Conservation (phyloP, 2,113 vertebrate genomes). For the Dunckerocampus dactyliophorus region DNA sequence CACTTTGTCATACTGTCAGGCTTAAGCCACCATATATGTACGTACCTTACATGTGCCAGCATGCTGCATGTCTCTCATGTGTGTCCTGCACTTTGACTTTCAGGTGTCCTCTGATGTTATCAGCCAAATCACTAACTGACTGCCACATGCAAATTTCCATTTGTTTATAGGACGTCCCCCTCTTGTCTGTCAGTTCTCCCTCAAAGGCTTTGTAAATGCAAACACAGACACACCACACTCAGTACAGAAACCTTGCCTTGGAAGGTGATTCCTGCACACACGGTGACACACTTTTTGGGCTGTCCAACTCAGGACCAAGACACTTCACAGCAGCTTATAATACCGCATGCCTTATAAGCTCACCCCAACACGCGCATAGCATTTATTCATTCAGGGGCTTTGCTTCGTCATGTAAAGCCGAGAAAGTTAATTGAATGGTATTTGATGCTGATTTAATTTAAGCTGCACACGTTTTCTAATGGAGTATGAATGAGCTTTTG, state of each 20-base stretch:
- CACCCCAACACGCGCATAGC: no score
- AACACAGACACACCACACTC: neutral
- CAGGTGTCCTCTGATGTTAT: slow-evolving; percentile 19
- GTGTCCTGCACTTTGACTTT: slow-evolving; percentile 47
- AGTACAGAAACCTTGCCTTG: slow-evolving; percentile 8
- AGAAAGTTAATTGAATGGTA: slow-evolving; percentile 18
- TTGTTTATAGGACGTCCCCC: slow-evolving; percentile 16
- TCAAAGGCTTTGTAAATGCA: neutral
- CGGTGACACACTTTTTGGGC: neutral
- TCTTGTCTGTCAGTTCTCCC: neutral
- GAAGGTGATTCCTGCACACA: slow-evolving; percentile 14
- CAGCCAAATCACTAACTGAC: neutral
- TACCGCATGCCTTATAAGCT: no score
- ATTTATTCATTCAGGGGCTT: neutral
- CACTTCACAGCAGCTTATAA: slow-evolving; percentile 21
- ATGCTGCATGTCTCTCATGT: neutral
- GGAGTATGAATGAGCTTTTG: slow-evolving; percentile 38
- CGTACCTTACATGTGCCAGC: neutral
- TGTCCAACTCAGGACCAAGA: slow-evolving; percentile 23
- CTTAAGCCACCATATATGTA: no score
- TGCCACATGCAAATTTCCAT: neutral
- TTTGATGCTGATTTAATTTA: slow-evolving; percentile 69
- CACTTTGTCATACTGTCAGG: neutral
- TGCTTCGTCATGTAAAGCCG: neutral
- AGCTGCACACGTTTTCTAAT: slow-evolving; percentile 4